Base-by-base conservation (phyloP, 2,797 vertebrate species). In the Columba guinea region DNA sequence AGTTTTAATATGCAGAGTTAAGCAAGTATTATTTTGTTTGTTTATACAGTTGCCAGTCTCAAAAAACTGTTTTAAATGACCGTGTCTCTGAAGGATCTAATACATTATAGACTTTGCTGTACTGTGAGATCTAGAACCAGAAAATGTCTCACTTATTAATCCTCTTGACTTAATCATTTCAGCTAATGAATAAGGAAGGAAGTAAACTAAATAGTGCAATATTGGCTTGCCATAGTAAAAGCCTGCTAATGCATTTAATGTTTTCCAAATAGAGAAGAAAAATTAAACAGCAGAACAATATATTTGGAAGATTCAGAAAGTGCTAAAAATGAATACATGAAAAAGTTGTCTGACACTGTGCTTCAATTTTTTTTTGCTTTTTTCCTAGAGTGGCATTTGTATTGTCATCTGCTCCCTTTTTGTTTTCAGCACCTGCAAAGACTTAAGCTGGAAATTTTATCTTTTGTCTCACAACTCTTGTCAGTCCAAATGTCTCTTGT, bases 381-480 rank as follows among this genome's bases (percentile, higher is more conserved):
- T 87, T 94, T 91, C 37, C 27, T 86, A 49, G 52, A 49, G 13
- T 5, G 15, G 13, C 63, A 52, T 96, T 95, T 95, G 37, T 87
- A 80, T 89, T 96, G 85, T 93, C 65, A 48, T 79, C 52, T 90
- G 51, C 79, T 94, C 35, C 59, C 22, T 93, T 85, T 96, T 93
- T 95, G 58, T 89, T 94, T 96, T 93, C 78, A 96, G 48, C 95
- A 95, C 93, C 85, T 97, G 91, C 83, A 95, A 86, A 94, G 86
- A 89, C 89, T 96, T 96, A 90, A 92, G 87, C 85, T 94, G 73
- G 75, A 93, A 94, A 94, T 96, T 85, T 94, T 85, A 75, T 89
- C 80, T 93, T 94, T 94, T 94, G 39, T 95, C 37, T 95, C 63
- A 90, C 76, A 81, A 37, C 18, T 93, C 79, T 93, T 96, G 87